phyloP scores from a whole-genome alignment of 2,888 invertebrate genomes.

The Plusia festucae region DNA sequence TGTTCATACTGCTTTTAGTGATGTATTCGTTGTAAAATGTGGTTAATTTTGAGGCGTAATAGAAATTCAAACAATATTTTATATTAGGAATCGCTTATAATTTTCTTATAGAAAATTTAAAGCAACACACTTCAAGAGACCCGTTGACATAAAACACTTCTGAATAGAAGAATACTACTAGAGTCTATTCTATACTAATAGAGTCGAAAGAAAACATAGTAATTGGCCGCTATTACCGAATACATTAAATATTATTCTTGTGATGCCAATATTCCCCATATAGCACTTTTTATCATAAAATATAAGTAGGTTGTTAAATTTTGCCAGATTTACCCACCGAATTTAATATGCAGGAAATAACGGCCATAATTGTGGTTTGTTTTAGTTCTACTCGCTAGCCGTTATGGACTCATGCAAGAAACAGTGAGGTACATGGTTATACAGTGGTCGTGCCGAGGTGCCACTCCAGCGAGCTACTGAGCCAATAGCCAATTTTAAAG shows the following conservation, averaged over 20 bases:
- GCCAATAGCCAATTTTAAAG: slow-evolving; percentile 51
- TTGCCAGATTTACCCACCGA: slow-evolving; percentile 86
- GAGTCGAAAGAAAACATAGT: slow-evolving; percentile 66
- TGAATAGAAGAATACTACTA: slow-evolving; percentile 56
- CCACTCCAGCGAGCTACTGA: slow-evolving; percentile 73
- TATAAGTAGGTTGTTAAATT: slow-evolving; percentile 74
- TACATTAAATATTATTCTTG: slow-evolving; percentile 54
- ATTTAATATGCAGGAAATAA: slow-evolving; percentile 81
- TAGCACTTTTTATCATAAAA: slow-evolving; percentile 68
- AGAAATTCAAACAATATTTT: too few species aligned
- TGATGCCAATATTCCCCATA: slow-evolving; percentile 75
- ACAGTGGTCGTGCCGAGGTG: slow-evolving; percentile 77
- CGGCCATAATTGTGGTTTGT: slow-evolving; percentile 80
- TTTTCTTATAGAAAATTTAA: not conserved
- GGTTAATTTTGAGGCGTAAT: not conserved
- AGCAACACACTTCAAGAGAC: slow-evolving; percentile 32
- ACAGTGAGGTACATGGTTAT: slow-evolving; percentile 69
- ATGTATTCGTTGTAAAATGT: not conserved
- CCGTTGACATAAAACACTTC: slow-evolving; percentile 38
- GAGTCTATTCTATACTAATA: slow-evolving; percentile 71
- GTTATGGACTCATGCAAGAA: slow-evolving; percentile 81
- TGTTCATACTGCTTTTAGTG: not conserved
- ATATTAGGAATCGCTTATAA: too few species aligned
- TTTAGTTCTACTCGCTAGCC: slow-evolving; percentile 81
- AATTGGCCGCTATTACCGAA: slow-evolving; percentile 86